Conservation (phyloP, 2,888 invertebrate species). For the Heliconius sara region DNA sequence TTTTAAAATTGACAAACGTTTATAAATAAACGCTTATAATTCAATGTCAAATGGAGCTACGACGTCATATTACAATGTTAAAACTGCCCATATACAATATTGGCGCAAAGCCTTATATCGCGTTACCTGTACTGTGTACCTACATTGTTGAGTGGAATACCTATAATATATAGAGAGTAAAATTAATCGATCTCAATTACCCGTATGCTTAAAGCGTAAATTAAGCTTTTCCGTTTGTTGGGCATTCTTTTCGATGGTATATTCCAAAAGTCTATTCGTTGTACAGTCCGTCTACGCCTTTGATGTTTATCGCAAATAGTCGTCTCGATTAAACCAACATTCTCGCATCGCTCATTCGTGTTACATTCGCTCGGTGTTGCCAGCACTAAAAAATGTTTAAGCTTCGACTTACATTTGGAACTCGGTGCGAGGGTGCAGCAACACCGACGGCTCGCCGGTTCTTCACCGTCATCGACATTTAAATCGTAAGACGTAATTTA, state of each 20-base stretch:
- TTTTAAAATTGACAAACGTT: constrained; percentile 1
- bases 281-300: constrained; percentile 63
- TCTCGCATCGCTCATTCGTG: constrained; percentile 50
- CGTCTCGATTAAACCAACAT: constrained; percentile 27
- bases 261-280: constrained; percentile 50
- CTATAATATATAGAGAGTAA: constrained; percentile 75
- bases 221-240: constrained; percentile 62
- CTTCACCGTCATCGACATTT: constrained; percentile 60
- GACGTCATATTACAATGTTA: constrained; percentile 42
- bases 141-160: constrained; percentile 71
- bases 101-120: constrained; percentile 79
- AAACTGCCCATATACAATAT: constrained; percentile 48
- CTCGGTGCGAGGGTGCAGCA: background rate
- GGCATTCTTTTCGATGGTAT: constrained; percentile 55
- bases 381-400: background rate
- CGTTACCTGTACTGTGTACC: constrained; percentile 80
- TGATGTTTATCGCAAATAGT: constrained; percentile 52
- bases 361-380: constrained; percentile 44
- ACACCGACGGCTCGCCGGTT: constrained; percentile 48
- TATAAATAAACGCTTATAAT: constrained; percentile 6
- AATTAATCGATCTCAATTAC: constrained; percentile 81
- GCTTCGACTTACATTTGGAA: background rate
- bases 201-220: constrained; percentile 73
- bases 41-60: constrained; percentile 31
- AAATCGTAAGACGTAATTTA: constrained; percentile 62